Evolutionary conservation across 2,113 vertebrate species (phyloP).

Genomic region (Mirounga angustirostris): DNA sequence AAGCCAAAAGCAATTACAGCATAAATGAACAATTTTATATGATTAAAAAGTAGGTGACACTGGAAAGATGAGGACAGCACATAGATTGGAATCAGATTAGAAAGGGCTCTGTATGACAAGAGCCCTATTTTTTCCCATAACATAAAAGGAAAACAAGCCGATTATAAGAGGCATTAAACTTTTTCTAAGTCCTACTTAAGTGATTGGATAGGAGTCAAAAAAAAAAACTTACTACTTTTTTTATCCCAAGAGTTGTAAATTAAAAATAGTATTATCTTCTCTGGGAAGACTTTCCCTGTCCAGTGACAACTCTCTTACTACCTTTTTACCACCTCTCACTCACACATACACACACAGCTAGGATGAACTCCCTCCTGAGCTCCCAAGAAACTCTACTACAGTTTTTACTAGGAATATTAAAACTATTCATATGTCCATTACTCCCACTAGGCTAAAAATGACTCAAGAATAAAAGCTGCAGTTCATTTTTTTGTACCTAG

Average conservation of each 20-base stretch:
- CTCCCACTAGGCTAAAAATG: background rate
- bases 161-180: constrained; percentile 30
- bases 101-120: background rate
- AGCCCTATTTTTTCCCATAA: background rate
- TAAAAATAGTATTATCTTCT: constrained; percentile 10
- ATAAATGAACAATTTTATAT: background rate
- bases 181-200: background rate
- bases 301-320: background rate
- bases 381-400: background rate
- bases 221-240: background rate
- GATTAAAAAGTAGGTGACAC: background rate
- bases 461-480: background rate
- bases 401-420: constrained; percentile 18
- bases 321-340: background rate
- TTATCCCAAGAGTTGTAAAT: background rate
- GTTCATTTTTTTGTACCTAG: background rate
- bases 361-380: background rate
- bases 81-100: background rate
- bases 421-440: background rate
- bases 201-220: background rate
- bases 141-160: background rate
- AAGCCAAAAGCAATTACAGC: background rate
- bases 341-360: background rate
- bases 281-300: background rate
- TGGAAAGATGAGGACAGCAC: background rate